A percentile compares a stretch with the other conserved stretches of the same genome.
Conservation (phyloP, 2,797 vertebrate species). For the Ispidina lecontei region DNA sequence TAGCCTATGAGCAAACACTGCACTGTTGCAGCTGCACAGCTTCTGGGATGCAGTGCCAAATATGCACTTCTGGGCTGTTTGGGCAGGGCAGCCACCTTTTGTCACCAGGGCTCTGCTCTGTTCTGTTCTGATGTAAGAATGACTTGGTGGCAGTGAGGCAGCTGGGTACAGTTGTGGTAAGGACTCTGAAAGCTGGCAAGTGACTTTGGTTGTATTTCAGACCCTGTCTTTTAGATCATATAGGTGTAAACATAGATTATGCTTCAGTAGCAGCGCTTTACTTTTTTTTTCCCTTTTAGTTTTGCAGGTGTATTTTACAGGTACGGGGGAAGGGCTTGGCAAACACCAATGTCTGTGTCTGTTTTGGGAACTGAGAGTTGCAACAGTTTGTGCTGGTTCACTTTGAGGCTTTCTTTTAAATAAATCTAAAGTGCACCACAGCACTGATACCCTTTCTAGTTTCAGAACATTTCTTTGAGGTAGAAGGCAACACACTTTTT, state of each 20-base stretch:
- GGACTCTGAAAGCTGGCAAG: background rate
- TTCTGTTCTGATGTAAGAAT: background rate
- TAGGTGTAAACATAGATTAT: background rate
- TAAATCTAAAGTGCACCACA: background rate
- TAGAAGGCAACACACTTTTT: background rate
- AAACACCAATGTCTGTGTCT: fast-evolving
- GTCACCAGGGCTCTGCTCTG: background rate
- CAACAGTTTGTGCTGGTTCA: background rate
- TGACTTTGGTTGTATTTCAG: background rate
- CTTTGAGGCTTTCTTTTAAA: background rate
- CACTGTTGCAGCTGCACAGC: background rate
- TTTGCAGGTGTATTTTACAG: background rate
- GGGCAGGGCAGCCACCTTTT: background rate
- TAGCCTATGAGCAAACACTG: background rate
- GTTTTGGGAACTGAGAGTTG: background rate
- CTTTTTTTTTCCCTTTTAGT: background rate
- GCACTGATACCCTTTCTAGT: background rate
- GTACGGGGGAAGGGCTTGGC: background rate
- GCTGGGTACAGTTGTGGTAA: background rate
- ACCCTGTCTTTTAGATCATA: background rate
- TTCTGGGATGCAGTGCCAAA: background rate
- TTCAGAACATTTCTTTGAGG: background rate
- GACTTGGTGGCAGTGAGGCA: background rate
- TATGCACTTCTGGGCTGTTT: background rate
- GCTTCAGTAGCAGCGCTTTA: background rate